Conservation (phyloP, 2,888 invertebrate genomes). For the Amphimallon solstitiale region DNA sequence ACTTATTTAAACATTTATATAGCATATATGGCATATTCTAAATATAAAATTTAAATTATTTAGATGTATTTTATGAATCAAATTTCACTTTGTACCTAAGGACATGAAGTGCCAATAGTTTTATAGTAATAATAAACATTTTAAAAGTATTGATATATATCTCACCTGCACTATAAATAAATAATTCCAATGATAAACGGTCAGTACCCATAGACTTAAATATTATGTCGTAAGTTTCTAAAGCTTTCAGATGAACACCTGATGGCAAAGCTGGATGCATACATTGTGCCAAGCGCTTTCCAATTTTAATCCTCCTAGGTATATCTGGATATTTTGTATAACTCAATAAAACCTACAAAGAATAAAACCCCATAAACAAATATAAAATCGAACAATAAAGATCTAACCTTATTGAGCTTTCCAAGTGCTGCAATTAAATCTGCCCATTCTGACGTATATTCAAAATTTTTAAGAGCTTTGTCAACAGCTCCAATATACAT, state of each 20-base stretch:
- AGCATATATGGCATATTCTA: too few relatives aligned
- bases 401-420: conserved; percentile 84
- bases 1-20: too few relatives aligned
- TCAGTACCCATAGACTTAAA: conserved; percentile 89
- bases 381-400: not conserved
- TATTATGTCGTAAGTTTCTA: conserved; percentile 91
- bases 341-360: conserved; percentile 74
- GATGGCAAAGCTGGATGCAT: conserved; percentile 92
- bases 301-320: conserved; percentile 86
- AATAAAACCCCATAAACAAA: not conserved
- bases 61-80: too few relatives aligned
- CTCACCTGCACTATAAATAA: conserved; percentile 80
- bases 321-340: conserved; percentile 87
- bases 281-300: conserved; percentile 91
- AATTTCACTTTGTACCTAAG: too few relatives aligned
- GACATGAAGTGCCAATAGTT: too few relatives aligned
- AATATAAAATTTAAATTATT: too few relatives aligned
- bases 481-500: conserved; percentile 84
- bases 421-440: conserved; percentile 90
- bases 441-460: conserved; percentile 95
- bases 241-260: conserved; percentile 90
- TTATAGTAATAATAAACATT: not conserved
- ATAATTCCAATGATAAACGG: conserved; percentile 81
- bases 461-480: conserved; percentile 89
- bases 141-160: not conserved